A percentile compares a stretch with the other conserved stretches of the same genome.
Conservation (phyloP, 2,797 vertebrate species). For the Peromyscus nudipes region DNA sequence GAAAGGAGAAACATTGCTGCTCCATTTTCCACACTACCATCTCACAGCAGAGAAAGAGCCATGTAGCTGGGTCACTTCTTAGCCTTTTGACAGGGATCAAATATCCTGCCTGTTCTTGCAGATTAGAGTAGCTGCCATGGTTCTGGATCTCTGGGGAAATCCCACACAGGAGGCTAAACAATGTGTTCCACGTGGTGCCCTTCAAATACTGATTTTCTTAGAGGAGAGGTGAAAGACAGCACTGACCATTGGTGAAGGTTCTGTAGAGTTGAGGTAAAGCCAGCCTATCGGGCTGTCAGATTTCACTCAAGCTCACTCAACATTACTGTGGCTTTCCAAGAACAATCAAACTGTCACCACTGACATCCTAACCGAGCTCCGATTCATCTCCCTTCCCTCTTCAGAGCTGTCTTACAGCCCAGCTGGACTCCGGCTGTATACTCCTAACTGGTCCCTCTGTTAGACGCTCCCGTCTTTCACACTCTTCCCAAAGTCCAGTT, state of each 20-base stretch:
- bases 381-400: not conserved
- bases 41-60: not conserved
- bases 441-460: not conserved
- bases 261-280: not conserved
- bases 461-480: not conserved
- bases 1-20: not conserved
- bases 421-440: not conserved
- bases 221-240: not conserved
- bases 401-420: not conserved
- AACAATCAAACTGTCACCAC: not conserved
- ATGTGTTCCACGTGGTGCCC: not conserved
- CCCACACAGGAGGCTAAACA: not conserved
- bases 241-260: not conserved
- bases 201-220: slow-evolving; percentile 6
- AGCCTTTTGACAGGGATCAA: not conserved
- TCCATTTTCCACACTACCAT: not conserved
- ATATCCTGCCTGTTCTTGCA: not conserved
- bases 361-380: not conserved
- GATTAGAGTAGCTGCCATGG: not conserved
- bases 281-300: not conserved
- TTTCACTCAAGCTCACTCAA: not conserved
- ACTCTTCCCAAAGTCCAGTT: not conserved
- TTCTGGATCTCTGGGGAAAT: not conserved
- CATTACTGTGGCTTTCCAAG: not conserved
- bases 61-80: not conserved